phyloP scores from a whole-genome alignment of 2,888 invertebrate species.

The Chloroclysta siterata region DNA sequence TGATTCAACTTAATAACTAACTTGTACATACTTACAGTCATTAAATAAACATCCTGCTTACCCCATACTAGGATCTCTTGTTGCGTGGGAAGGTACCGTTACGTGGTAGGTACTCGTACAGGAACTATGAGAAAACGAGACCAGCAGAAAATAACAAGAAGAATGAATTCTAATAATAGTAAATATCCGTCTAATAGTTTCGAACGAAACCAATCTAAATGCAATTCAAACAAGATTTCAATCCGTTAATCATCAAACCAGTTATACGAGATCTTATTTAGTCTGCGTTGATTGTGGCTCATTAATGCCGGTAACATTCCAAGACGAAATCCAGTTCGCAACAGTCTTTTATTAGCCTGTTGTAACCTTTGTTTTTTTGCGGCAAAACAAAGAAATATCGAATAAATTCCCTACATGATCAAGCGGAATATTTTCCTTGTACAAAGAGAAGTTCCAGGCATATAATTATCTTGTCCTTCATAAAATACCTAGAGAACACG shows the following conservation, averaged over 20 bases:
- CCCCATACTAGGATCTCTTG: no score
- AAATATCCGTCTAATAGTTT: neutral
- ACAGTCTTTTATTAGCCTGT: slow-evolving; percentile 20
- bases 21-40: no score
- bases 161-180: no score
- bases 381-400: slow-evolving; percentile 4
- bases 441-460: slow-evolving; percentile 45
- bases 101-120: no score
- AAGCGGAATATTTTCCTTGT: slow-evolving; percentile 24
- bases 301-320: slow-evolving; percentile 27
- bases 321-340: slow-evolving; percentile 7
- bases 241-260: slow-evolving; percentile 31
- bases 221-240: slow-evolving; percentile 28
- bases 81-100: no score
- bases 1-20: no score
- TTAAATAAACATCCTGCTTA: no score
- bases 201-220: slow-evolving; percentile 19
- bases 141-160: no score
- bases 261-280: slow-evolving; percentile 23
- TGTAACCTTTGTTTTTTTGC: slow-evolving; percentile 25
- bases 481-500: slow-evolving; percentile 55
- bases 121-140: no score
- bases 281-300: slow-evolving; percentile 15
- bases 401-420: slow-evolving; percentile 28
- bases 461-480: slow-evolving; percentile 50